Base-by-base conservation (phyloP, 2,113 vertebrate species). In the Synchiropus splendidus region DNA sequence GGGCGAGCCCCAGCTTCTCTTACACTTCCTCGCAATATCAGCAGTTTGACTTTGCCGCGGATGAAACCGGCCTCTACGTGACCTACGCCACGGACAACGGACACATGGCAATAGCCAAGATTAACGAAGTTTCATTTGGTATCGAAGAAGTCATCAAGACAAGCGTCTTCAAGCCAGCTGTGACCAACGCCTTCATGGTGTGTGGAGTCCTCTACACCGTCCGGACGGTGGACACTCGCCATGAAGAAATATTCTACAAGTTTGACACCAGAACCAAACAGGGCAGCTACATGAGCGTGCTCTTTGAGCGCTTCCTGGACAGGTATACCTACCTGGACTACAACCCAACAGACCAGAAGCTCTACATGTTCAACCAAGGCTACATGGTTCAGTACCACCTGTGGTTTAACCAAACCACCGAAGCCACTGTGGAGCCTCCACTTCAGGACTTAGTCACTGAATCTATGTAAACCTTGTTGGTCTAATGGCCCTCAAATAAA, bases 21-120 rank as follows among this genome's bases (percentile, higher is more conserved):
- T 86, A 82, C 15, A 36, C 61, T 5, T 55, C 63, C 48, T 73
- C 60, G 0, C 1, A 33, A 9, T 36, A 51, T 58, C 77, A 83
- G 58, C 68, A 72, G 37, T 70, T 82, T 47, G 82, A 85, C 46
- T 74, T 83, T 46, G 72, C 83, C 12, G 77, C 77, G 0, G 87
- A 90, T 70, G 86, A 91, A 60, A 77, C 55, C 0, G 85, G 83
- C 1, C 46, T 87, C 31, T 89, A 81, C 78, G 81, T 88, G 17
- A 74, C 82, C 3, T 87, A 84, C 16, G 61, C 76, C 5, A 82
- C 81, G 0, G 80, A 80, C 5, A 65, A 42, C 0, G 85, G 85
- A 2, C 80, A 69, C 12, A 54, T 87, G 31, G 51, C 82, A 16
- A 34, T 88, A 16, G 80, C 73, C 45, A 81, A 17, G 55, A 78